These are phyloP conservation scores for Heteronetta atricapilla DNA, from an alignment of 2,113 vertebrate genomes.

Conservation along the genomic window DNA sequence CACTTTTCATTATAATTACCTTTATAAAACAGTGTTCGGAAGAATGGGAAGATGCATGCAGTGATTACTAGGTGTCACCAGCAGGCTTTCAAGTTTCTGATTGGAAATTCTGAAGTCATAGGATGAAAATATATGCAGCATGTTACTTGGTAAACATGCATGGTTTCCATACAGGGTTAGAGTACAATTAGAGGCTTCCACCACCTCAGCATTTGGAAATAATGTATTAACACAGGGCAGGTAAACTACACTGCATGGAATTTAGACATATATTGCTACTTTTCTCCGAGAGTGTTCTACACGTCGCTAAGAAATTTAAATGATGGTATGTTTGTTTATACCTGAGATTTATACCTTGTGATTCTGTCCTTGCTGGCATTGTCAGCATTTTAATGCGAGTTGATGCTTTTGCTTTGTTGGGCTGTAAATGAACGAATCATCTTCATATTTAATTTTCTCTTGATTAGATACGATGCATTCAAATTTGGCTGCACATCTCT, in stretches of 20 bases:
- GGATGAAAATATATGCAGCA: neutral
- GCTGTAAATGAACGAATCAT: neutral
- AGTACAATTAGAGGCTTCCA: neutral
- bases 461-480: constrained; percentile 89
- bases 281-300: neutral
- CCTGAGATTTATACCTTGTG: neutral
- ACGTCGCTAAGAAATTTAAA: neutral
- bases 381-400: neutral
- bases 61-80: neutral
- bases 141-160: neutral
- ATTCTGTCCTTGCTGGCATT: constrained; percentile 5
- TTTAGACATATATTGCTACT: neutral
- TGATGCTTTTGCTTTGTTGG: neutral
- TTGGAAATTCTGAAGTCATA: neutral
- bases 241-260: neutral
- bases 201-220: neutral
- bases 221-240: neutral
- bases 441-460: constrained; percentile 35
- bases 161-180: neutral
- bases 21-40: neutral
- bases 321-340: neutral
- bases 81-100: neutral
- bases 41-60: neutral
- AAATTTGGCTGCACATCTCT: constrained; percentile 95
- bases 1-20: neutral